Evolutionary conservation across 2,797 vertebrate genomes (phyloP), one percentile per base, ranked within the genome.

Genomic region (Gymnoscopelus microlampas): DNA sequence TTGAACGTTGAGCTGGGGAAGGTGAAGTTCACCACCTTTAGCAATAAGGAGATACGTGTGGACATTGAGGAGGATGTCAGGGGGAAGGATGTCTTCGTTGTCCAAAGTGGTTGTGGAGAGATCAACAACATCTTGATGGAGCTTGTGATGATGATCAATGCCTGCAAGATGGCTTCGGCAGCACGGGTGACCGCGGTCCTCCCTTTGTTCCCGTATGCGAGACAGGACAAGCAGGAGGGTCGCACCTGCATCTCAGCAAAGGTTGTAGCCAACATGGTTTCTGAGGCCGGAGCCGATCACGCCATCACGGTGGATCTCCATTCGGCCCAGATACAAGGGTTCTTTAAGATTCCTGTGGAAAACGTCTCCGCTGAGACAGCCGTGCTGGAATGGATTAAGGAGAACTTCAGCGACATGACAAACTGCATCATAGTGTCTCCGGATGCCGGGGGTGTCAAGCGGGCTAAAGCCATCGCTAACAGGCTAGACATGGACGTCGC

Each of bases 401-500:
- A 51, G 50, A 51, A n/a, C 50, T 13, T 51, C 14, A 3, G 12
- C 12, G 49, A 12, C 3, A 13, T 1, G 50, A 1, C 12, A 3
- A 51, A 51, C 50, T 51, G 50, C 50, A 13, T 15, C 13, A 5
- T 51, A 3, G 50, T 51, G 50, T 51, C 50, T 1, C 50, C 50
- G 12, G 50, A 51, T 2, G 50, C 50, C 12, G 50, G 50, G 5
- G 50, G 50, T 1, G 50, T 15, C 50, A 51, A n/a, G 50, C 12
- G 50, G 50, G 39, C 39, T 1, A 44, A 44, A 7, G 7, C 97
- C 49, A 98, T 98, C 63, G 97, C 97, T 0, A 96, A 98, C 90
- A 93, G 97, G 14, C 82, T 98, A 63, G 97, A 98, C 51, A 96
- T 97, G 87, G 97, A 98, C 68, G 98, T 98, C 69, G 97, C 96